phyloP scores from a whole-genome alignment of 2,888 invertebrate genomes.

The Metellina segmentata region DNA sequence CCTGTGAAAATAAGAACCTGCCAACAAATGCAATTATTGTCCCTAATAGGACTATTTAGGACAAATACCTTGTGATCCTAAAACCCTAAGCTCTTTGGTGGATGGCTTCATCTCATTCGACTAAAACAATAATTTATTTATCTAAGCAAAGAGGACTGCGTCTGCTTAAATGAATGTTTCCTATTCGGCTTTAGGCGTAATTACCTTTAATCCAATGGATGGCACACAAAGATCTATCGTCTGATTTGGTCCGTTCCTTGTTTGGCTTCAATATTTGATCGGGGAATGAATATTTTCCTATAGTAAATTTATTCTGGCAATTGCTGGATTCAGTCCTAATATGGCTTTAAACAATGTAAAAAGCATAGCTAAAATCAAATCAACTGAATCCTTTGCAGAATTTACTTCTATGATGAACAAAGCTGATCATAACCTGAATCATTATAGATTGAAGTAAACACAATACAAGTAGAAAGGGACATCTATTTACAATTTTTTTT shows the following conservation, averaged over 20 bases:
- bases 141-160: neutral
- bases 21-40: neutral
- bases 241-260: neutral
- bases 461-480: too few species aligned
- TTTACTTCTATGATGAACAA: too few species aligned
- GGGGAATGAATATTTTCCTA: neutral
- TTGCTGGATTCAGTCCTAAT: neutral
- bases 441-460: too few species aligned
- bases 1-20: neutral
- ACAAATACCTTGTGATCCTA: neutral
- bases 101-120: neutral
- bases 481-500: too few species aligned
- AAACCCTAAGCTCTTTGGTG: neutral
- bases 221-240: neutral
- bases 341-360: neutral
- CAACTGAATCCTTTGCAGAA: too few species aligned
- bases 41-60: neutral
- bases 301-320: neutral
- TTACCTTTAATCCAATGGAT: neutral
- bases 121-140: conserved; percentile 1
- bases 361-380: too few species aligned
- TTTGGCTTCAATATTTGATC: neutral
- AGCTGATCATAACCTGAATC: too few species aligned
- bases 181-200: neutral
- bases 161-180: conserved; percentile 9